phyloP scores from a whole-genome alignment of 2,888 invertebrate genomes.

The Erebia palarica region DNA sequence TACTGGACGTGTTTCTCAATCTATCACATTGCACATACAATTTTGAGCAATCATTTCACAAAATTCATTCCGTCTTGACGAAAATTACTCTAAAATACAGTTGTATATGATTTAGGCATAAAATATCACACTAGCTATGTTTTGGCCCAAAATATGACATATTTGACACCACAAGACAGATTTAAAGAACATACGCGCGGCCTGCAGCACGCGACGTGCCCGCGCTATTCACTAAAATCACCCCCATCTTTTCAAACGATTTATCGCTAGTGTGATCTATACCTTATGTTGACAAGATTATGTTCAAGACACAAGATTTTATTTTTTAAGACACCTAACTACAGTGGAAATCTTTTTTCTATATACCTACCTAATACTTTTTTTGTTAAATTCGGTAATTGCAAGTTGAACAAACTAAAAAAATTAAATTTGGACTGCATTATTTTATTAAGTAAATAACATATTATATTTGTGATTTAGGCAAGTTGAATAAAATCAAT shows the following conservation, averaged over 20 bases:
- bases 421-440: neutral
- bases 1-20: slow-evolving; percentile 52
- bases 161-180: neutral
- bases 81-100: slow-evolving; percentile 34
- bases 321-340: slow-evolving; percentile 7
- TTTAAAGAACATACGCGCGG: neutral
- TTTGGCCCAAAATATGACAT: neutral
- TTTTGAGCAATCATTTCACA: slow-evolving; percentile 63
- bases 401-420: neutral
- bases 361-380: slow-evolving; percentile 1
- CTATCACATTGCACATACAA: slow-evolving; percentile 58
- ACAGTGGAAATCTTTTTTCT: neutral
- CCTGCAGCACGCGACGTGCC: no score
- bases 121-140: neutral
- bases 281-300: neutral
- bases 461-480: slow-evolving; percentile 44
- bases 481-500: slow-evolving; percentile 62
- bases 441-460: neutral
- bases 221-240: no score
- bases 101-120: neutral
- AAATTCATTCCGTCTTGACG: slow-evolving; percentile 24
- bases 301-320: neutral
- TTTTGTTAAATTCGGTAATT: neutral
- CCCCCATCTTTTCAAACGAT: neutral
- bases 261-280: neutral